Evolutionary conservation across 2,113 vertebrate genomes (phyloP), one percentile per base, ranked within the genome.

Genomic region (Salvator merianae): DNA sequence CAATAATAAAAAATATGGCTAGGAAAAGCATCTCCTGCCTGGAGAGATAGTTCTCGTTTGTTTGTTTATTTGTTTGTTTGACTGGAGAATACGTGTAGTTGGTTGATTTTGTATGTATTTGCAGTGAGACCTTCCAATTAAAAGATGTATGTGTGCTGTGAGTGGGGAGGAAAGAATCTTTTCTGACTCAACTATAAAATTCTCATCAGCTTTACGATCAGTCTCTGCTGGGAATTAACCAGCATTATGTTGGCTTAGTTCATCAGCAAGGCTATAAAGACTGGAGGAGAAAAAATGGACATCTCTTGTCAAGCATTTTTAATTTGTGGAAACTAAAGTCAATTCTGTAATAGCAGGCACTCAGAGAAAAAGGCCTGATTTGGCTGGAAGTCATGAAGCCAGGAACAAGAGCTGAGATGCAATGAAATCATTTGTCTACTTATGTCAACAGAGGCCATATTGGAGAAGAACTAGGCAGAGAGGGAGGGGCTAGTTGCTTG

Each of bases 181-280:
- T 65, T 63, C 80, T 32, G 62, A 65, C 59, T 74, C 38, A 16
- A 90, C 2, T 7, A 91, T 94, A 91, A 92, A 89, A 90, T 88
- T 88, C 72, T 92, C 81, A 88, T 88, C 83, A 0, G 16, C 80
- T 86, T 91, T 88, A 88, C 79, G 81, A 1, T 92, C 88, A 22
- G 86, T 79, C 87, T 92, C 88, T 90, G 89, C 91, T 91, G 93
- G 90, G 93, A 91, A 16, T 91, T 91, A 69, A 82, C 89, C 83
- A 77, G 88, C 83, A 73, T 92, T 93, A 91, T 89, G 85, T 84
- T 91, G 87, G 84, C 85, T 91, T 90, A 87, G 91, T 91, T 94
- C 84, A 90, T 94, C 93, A 93, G 90, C 82, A 87, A 68, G 84
- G 88, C 68, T 84, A 14, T 73, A 86, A 90, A 87, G 71, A 81